Conservation (phyloP, 2,888 invertebrate species). For the Trichogramma dendrolimi region DNA sequence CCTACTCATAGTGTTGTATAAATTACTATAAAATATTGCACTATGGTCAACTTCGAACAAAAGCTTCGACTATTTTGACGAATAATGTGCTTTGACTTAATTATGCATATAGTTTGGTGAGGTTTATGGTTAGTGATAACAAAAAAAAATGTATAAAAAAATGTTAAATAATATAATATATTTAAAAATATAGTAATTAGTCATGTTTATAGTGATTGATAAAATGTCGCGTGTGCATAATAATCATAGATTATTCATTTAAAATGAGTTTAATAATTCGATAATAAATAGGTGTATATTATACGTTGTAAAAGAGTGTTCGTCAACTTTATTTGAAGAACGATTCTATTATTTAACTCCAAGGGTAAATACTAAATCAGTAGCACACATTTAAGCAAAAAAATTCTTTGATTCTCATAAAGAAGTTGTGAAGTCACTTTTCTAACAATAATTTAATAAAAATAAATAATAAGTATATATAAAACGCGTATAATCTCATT, state of each 20-base stretch:
- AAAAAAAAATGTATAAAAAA: slow-evolving; percentile 36
- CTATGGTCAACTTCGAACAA: no score
- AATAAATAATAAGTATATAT: no score
- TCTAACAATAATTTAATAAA: no score
- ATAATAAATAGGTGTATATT: no score
- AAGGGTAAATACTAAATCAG: no score
- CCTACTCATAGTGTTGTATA: slow-evolving; percentile 27
- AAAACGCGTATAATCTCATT: slow-evolving; percentile 6
- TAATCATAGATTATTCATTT: slow-evolving; percentile 8
- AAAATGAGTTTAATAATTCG: neutral
- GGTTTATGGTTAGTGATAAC: slow-evolving; percentile 35
- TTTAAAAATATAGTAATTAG: slow-evolving; percentile 30
- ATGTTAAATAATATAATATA: slow-evolving; percentile 31
- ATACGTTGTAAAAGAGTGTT: no score
- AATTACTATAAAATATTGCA: slow-evolving; percentile 21
- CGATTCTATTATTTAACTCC: no score
- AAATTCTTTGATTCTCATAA: no score
- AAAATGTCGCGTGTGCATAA: slow-evolving; percentile 1
- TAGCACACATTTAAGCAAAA: no score
- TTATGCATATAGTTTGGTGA: slow-evolving; percentile 29
- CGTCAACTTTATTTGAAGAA: no score
- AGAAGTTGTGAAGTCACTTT: no score
- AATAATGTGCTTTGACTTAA: neutral
- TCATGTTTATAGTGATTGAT: slow-evolving; percentile 14
- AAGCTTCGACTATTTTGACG: no score